Evolutionary conservation across 2,797 vertebrate genomes (phyloP).

Genomic region (Eleutherodactylus coqui): DNA sequence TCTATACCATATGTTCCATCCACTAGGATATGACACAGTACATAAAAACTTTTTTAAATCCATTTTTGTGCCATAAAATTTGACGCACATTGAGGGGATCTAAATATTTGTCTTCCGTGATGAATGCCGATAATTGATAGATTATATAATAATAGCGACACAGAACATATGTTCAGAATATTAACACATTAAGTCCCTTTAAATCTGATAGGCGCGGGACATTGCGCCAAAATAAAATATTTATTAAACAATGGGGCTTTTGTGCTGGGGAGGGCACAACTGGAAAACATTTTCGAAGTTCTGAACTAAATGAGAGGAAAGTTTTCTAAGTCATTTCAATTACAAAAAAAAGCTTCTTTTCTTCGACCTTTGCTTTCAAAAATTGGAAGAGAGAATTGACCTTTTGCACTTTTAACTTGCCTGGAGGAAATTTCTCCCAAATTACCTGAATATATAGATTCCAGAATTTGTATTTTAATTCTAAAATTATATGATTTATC

Average conservation of each 20-base stretch:
- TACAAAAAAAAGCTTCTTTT: slow-evolving; percentile 7
- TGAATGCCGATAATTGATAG: slow-evolving; percentile 40
- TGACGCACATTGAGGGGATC: background rate
- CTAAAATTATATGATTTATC: background rate
- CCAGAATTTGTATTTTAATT: background rate
- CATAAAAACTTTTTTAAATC: slow-evolving; percentile 32
- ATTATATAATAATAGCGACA: slow-evolving; percentile 29
- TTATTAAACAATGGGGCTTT: slow-evolving; percentile 27
- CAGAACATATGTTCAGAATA: slow-evolving; percentile 26
- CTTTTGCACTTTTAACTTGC: slow-evolving; percentile 3
- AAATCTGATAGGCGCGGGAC: background rate
- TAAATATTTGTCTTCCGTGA: slow-evolving; percentile 9
- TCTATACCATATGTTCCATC: slow-evolving; percentile 43
- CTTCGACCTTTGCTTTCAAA: slow-evolving; percentile 19
- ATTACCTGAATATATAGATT: background rate
- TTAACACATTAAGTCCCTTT: slow-evolving; percentile 34
- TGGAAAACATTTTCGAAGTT: slow-evolving; percentile 22
- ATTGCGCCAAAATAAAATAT: slow-evolving; percentile 4
- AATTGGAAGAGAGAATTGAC: slow-evolving; percentile 26
- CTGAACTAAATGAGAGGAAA: background rate
- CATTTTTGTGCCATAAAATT: slow-evolving; percentile 20
- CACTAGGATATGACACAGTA: slow-evolving; percentile 51
- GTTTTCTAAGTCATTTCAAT: background rate
- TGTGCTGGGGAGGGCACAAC: slow-evolving; percentile 14
- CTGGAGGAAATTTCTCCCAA: background rate